These are phyloP conservation scores for Hetaerina americana DNA, from an alignment of 1,140 invertebrate species.

Conservation along the genomic window DNA sequence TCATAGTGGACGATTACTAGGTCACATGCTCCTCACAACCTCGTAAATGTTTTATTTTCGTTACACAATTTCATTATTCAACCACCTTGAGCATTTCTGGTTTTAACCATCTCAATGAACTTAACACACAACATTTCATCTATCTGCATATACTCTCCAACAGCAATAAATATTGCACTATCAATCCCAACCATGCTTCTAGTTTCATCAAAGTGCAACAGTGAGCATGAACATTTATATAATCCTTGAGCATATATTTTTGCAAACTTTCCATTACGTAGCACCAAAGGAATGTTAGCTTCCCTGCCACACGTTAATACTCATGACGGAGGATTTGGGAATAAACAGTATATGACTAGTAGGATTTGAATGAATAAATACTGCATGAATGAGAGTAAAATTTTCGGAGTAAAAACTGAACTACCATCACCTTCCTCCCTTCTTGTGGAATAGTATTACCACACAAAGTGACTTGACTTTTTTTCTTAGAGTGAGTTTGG, in stretches of 20 bases:
- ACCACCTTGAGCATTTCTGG: not conserved
- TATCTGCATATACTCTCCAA: not conserved
- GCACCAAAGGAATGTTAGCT: not conserved
- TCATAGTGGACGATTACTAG: not conserved
- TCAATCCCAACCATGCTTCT: not conserved
- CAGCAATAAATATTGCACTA: not conserved
- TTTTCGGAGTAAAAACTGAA: not conserved
- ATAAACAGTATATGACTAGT: not conserved
- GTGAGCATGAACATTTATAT: not conserved
- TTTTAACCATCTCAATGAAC: not conserved
- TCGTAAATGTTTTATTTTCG: not conserved
- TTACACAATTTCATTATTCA: not conserved
- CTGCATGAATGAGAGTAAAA: not conserved
- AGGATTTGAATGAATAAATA: not conserved
- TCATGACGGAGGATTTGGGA: not conserved
- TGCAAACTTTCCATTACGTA: not conserved
- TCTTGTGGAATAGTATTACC: not conserved
- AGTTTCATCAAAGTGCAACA: not conserved
- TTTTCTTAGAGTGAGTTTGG: too few species aligned
- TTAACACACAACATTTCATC: too few species aligned
- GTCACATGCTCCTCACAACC: not conserved
- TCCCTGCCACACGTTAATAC: not conserved
- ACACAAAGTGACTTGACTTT: too few species aligned
- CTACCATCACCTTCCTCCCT: not conserved
- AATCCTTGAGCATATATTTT: not conserved